Conservation (phyloP, 1,140 invertebrate genomes). For the Musca domestica region DNA sequence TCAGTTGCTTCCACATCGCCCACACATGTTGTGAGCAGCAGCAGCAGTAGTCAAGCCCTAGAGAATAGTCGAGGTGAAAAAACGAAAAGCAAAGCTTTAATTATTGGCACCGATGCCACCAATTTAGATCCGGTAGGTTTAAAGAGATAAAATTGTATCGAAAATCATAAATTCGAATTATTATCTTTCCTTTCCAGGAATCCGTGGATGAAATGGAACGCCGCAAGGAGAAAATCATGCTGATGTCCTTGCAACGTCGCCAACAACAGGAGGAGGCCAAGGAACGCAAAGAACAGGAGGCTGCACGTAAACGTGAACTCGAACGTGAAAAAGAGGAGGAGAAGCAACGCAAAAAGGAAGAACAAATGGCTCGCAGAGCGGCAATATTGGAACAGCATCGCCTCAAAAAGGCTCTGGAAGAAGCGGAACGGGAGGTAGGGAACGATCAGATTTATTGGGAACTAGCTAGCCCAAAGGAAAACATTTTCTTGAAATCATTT, state of each 20-base stretch:
- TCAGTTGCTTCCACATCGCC: conserved; percentile 11
- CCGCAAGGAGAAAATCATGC: conserved; percentile 85
- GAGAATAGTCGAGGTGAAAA: conserved; percentile 34
- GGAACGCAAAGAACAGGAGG: conserved; percentile 80
- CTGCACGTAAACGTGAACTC: conserved; percentile 70
- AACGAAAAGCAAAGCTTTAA: conserved; percentile 60
- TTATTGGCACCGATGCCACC: conserved; percentile 66
- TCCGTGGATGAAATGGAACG: conserved; percentile 84
- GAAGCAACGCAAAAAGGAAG: conserved; percentile 81
- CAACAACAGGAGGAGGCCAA: conserved; percentile 87
- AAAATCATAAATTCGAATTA: conserved; percentile 15
- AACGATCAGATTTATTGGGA: too few species aligned
- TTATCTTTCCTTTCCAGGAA: conserved; percentile 47
- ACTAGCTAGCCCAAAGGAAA: too few species aligned
- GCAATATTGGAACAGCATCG: conserved; percentile 92
- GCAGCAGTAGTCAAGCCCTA: neutral
- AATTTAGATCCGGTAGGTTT: conserved; percentile 68
- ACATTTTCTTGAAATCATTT: too few species aligned
- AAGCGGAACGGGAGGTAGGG: conserved; percentile 83
- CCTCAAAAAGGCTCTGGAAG: conserved; percentile 89
- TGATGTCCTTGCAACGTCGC: conserved; percentile 79
- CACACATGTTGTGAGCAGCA: neutral
- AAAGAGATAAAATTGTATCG: neutral
- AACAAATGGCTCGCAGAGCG: conserved; percentile 82
- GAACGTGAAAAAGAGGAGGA: conserved; percentile 85